Evolutionary conservation across 2,113 vertebrate genomes (phyloP).

Genomic region (Monarcha castaneiventris): DNA sequence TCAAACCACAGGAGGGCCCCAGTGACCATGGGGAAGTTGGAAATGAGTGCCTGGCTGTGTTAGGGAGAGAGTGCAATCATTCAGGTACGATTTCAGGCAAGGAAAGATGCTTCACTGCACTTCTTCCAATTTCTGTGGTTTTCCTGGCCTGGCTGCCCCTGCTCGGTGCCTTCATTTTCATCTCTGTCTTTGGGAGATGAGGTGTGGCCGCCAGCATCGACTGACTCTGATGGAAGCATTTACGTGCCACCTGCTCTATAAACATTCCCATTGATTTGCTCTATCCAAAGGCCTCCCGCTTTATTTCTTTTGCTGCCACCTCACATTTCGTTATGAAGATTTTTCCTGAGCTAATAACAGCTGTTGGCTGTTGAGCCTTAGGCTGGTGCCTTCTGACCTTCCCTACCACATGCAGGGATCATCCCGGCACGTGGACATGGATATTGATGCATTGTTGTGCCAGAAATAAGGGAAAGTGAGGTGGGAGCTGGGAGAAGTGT

Average conservation of each 20-base stretch:
- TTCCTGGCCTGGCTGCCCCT: not conserved
- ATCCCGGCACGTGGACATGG: fast-evolving
- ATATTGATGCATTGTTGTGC: not conserved
- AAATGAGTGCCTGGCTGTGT: not conserved
- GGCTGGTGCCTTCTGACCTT: not conserved
- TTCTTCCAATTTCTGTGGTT: fast-evolving
- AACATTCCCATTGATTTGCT: not conserved
- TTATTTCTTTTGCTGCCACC: not conserved
- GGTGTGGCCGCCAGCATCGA: not conserved
- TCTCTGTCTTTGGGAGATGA: not conserved
- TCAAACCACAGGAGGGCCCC: not conserved
- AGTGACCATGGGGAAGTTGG: fast-evolving
- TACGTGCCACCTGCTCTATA: not conserved
- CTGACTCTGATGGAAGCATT: not conserved
- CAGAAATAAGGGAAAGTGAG: not conserved
- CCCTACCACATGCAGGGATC: fast-evolving
- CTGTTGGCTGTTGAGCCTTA: not conserved
- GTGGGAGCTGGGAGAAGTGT: not conserved
- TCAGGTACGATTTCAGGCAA: fast-evolving
- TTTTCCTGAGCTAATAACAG: not conserved
- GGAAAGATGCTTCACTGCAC: fast-evolving
- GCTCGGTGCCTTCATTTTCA: not conserved
- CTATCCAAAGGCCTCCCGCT: not conserved
- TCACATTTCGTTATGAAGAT: not conserved
- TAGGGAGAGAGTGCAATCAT: not conserved